phyloP scores from a whole-genome alignment of 2,888 invertebrate genomes.

The Epistrophe eligans region DNA sequence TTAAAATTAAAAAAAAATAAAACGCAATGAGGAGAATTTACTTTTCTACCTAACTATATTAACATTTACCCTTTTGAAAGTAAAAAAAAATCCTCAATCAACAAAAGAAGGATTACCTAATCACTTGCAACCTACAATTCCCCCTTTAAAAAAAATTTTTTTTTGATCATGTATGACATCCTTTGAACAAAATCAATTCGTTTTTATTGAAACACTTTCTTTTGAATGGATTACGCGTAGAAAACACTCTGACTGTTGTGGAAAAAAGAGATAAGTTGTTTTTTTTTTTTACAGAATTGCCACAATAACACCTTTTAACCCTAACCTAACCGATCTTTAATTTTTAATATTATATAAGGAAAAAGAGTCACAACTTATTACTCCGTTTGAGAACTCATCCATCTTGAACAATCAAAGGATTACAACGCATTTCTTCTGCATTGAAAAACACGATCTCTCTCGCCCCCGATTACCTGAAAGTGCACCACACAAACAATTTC shows the following conservation, averaged over 20 bases:
- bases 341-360: not conserved
- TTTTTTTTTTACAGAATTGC: slow-evolving; percentile 21
- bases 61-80: slow-evolving; percentile 1
- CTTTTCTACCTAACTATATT: not conserved
- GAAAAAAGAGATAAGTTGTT: not conserved
- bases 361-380: slow-evolving; percentile 46
- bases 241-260: not conserved
- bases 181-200: not conserved
- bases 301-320: slow-evolving; percentile 68
- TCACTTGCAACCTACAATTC: not conserved
- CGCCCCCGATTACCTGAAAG: slow-evolving; percentile 42
- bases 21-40: not conserved
- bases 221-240: not conserved
- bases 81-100: not conserved
- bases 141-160: not conserved
- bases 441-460: slow-evolving; percentile 34
- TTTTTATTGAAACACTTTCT: slow-evolving; percentile 16
- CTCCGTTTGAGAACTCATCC: slow-evolving; percentile 18
- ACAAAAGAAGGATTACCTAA: not conserved
- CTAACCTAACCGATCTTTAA: slow-evolving; percentile 45
- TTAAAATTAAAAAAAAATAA: not conserved
- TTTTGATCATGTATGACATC: not conserved
- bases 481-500: slow-evolving; percentile 32
- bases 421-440: slow-evolving; percentile 52
- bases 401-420: slow-evolving; percentile 62